phyloP scores from a whole-genome alignment of 1,140 invertebrate species.

The Eriosoma lanigerum region DNA sequence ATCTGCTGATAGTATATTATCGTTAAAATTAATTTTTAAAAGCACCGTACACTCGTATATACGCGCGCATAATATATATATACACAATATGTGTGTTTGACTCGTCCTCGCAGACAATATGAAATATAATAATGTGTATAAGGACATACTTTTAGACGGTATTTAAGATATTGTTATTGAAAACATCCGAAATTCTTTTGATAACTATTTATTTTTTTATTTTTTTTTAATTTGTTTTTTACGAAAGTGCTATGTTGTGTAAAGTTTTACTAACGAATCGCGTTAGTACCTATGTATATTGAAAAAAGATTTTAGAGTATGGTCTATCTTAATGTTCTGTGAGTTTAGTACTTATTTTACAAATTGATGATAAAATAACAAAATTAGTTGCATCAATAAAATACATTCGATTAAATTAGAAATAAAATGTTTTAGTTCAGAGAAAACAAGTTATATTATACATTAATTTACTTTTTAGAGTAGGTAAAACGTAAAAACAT shows the following conservation, averaged over 20 bases:
- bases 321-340: not conserved
- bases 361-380: not conserved
- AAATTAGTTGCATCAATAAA: not conserved
- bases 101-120: not conserved
- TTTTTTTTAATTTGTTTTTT: too few relatives aligned
- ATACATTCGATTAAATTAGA: not conserved
- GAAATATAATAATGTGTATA: not conserved
- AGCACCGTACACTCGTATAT: not conserved
- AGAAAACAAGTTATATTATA: conserved; percentile 1
- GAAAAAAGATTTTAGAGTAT: not conserved
- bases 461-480: not conserved
- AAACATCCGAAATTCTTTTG: not conserved
- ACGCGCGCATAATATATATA: not conserved
- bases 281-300: not conserved
- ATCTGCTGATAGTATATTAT: not conserved
- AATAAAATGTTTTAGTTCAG: not conserved
- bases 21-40: not conserved
- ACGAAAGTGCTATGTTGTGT: conserved; percentile 22
- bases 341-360: not conserved
- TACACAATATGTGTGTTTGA: not conserved
- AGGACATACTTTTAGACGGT: not conserved
- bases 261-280: not conserved
- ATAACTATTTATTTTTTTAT: not conserved
- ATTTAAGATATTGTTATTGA: not conserved
- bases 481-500: not conserved